Conservation (phyloP, 2,113 vertebrate species). For the Otocyon megalotis region DNA sequence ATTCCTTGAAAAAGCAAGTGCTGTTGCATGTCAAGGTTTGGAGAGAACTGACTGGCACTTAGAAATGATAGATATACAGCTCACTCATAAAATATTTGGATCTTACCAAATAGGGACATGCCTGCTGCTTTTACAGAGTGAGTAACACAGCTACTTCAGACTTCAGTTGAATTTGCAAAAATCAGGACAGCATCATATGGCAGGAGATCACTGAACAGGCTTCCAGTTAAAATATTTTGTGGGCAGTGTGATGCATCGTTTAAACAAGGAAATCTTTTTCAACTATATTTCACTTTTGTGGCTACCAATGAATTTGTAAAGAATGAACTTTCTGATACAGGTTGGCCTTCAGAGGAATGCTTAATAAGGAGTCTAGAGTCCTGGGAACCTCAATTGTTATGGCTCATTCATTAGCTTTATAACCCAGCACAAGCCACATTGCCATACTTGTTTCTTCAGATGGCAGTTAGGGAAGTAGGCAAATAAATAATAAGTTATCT, state of each 20-base stretch:
- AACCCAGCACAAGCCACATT: neutral
- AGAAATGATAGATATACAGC: neutral
- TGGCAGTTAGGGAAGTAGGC: neutral
- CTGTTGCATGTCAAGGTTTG: neutral
- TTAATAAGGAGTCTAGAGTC: neutral
- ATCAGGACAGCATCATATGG: neutral
- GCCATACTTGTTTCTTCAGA: neutral
- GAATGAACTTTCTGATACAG: neutral
- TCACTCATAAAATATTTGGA: neutral
- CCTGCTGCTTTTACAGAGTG: neutral
- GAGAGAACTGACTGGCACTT: neutral
- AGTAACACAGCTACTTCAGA: neutral
- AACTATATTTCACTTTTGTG: neutral
- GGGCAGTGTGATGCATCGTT: neutral
- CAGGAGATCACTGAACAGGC: neutral
- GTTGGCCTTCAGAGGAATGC: neutral
- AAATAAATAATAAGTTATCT: neutral
- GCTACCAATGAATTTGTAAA: neutral
- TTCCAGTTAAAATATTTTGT: neutral
- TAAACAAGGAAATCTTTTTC: neutral
- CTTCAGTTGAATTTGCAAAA: neutral
- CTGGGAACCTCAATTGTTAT: neutral
- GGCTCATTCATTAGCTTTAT: neutral
- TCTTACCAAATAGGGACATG: neutral
- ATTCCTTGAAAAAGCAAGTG: neutral